Percentiles rank a stretch among this genome's conserved stretches.
Evolutionary conservation across 2,797 vertebrate genomes (phyloP).

Genomic region (Brotogeris chrysoptera): DNA sequence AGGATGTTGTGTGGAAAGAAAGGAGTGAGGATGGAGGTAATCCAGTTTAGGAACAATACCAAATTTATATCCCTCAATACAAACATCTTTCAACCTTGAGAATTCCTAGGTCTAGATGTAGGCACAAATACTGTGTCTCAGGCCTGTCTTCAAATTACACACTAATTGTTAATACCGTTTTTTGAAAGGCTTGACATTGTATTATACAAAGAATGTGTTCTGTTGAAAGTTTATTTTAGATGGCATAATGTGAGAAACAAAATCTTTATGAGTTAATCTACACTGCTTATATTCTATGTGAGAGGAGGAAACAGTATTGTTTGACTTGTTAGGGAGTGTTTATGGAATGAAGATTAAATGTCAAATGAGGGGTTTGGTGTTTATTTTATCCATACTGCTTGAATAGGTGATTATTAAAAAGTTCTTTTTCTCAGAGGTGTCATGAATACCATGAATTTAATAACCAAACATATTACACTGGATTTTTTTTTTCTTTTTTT

Average conservation of each 20-base stretch:
- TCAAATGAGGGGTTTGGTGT: not conserved
- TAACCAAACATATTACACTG: not conserved
- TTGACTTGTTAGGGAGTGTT: constrained; percentile 14
- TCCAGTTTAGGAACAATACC: not conserved
- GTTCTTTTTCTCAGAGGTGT: not conserved
- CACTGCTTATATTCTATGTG: not conserved
- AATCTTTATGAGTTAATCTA: not conserved
- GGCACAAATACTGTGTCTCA: not conserved
- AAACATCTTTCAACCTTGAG: constrained; percentile 1
- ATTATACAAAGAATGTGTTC: not conserved
- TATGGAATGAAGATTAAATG: constrained; percentile 46
- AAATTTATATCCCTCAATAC: not conserved
- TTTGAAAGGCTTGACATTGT: not conserved
- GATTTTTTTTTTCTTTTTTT: not conserved
- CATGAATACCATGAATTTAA: not conserved
- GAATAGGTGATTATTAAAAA: constrained; percentile 10
- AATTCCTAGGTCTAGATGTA: not conserved
- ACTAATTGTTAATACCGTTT: not conserved
- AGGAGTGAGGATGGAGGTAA: constrained; percentile 9
- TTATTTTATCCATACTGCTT: constrained; percentile 15
- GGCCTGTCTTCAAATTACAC: not conserved
- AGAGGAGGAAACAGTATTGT: constrained; percentile 15
- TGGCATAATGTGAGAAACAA: constrained; percentile 12
- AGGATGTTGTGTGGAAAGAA: not conserved
- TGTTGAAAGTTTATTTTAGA: constrained; percentile 44